Base-by-base conservation (phyloP, 2,797 vertebrate genomes). In the Sebastes trivittatus region DNA sequence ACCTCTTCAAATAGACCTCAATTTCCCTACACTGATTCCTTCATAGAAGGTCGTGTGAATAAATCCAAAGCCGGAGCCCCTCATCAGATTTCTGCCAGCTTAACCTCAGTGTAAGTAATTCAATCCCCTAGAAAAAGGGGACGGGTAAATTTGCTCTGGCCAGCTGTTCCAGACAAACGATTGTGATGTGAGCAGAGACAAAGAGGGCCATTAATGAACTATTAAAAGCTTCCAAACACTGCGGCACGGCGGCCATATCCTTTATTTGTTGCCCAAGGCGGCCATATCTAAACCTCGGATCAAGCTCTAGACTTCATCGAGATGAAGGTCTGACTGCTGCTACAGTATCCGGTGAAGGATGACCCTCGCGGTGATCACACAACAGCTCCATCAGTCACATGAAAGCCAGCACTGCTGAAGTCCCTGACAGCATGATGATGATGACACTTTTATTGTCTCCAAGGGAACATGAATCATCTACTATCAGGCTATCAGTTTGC, bases 161-260 rank as follows among this genome's bases (percentile, higher is more conserved):
- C 81, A 86, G 66, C 70, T 77, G 81, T 71, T 81, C 52, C 59
- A 59, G 46, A 70, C 59, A 76, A 80, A 78, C 22, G 74, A 68
- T 22, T 20, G 22, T 58, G 32, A 81, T 70, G 76, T 49, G 46
- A 68, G 58, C 63, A 23, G 46, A 82, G 74, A 82, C 80, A 76
- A 80, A 71, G 67, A 69, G 27, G 52, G 29, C 25, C 72, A 79
- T 54, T 49, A 71, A 87, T 55, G 38, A 61, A 61, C 55, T 69
- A 36, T 60, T 65, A 80, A 81, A 68, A 62, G 55, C 56, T 23
- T 69, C 49, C 55, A 72, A 75, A 65, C 29, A 52, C 72, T 36
- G 64, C 46, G 29, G 25, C 58, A 10, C 7, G 9, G 23, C 5
- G 2, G 11, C 10, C 42, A 32, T 75, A 67, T 61, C 9, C 25